phyloP scores from a whole-genome alignment of 30 jellyfish, hydroid and myxozoan genomes.

The Morbakka virulenta region DNA sequence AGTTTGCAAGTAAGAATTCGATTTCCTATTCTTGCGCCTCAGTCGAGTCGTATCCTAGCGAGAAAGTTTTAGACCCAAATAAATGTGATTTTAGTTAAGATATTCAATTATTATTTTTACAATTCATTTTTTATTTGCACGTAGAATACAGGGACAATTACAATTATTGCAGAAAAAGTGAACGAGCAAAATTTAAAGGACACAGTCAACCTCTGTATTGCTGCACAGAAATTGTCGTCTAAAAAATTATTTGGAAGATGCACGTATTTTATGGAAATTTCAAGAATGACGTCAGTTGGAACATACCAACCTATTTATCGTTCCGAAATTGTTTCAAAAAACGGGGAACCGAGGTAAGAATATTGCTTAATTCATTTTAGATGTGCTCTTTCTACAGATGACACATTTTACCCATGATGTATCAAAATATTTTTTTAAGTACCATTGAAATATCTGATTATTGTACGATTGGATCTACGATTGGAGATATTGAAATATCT shows the following conservation, averaged over 20 bases:
- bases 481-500: no score
- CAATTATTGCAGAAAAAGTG: conserved; percentile 23
- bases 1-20: no score
- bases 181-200: conserved; percentile 40
- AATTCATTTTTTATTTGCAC: no score
- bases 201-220: conserved; percentile 40
- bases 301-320: conserved; percentile 73
- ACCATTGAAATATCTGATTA: no score
- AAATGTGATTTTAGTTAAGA: no score
- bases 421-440: no score
- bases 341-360: conserved; percentile 61
- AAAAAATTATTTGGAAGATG: conserved; percentile 67
- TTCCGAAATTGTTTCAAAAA: conserved; percentile 70
- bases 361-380: neutral
- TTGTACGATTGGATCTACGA: no score
- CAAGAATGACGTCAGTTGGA: conserved; percentile 32
- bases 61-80: no score
- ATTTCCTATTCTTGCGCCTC: no score
- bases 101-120: no score
- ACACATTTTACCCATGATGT: no score
- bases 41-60: no score
- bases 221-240: conserved; percentile 63
- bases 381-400: neutral
- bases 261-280: conserved; percentile 60
- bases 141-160: conserved; percentile 37